These are phyloP conservation scores for Mycalesis mineus DNA, from an alignment of 2,888 invertebrate species.

Conservation along the genomic window DNA sequence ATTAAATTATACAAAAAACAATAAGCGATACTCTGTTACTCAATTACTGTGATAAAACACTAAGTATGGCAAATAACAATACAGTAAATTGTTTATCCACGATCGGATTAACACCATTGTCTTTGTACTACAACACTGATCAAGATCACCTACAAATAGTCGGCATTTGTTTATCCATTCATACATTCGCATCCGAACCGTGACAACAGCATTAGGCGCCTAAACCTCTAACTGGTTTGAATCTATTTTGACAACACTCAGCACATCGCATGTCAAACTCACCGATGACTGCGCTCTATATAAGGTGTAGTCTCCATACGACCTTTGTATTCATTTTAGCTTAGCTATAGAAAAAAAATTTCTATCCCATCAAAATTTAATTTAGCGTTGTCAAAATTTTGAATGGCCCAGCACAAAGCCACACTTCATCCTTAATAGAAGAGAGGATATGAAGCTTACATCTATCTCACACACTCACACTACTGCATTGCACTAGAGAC, in stretches of 20 bases:
- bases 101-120: neutral
- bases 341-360: neutral
- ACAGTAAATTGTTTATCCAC: neutral
- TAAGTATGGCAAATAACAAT: too few relatives aligned
- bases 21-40: too few relatives aligned
- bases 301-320: neutral
- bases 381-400: too few relatives aligned
- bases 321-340: neutral
- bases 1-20: too few relatives aligned
- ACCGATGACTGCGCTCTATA: neutral
- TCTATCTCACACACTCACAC: too few relatives aligned
- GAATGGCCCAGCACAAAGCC: too few relatives aligned
- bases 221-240: slow-evolving; percentile 1
- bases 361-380: neutral
- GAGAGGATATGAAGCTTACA: too few relatives aligned
- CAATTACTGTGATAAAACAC: too few relatives aligned
- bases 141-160: neutral
- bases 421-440: too few relatives aligned
- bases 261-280: neutral
- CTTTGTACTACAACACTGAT: neutral
- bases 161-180: slow-evolving; percentile 1
- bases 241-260: slow-evolving; percentile 1
- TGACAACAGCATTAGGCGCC: neutral
- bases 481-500: too few relatives aligned
- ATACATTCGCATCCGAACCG: neutral